Evolutionary conservation across 2,113 vertebrate genomes (phyloP).

Genomic region (Amphiprion ocellaris): DNA sequence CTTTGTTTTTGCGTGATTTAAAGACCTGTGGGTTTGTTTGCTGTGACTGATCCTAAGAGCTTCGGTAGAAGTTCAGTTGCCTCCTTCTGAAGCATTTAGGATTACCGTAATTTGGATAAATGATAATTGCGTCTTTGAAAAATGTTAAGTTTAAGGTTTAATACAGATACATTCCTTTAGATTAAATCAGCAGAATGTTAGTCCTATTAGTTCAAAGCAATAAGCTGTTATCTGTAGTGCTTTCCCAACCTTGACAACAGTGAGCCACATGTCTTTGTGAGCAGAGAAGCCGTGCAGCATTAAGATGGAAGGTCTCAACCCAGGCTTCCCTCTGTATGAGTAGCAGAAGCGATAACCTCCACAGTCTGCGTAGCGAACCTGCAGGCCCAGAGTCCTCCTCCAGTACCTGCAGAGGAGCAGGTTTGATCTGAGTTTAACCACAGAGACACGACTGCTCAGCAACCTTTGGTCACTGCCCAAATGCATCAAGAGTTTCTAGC

Average conservation of each 20-base stretch:
- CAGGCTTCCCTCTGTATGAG: conserved; percentile 90
- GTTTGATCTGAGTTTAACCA: not conserved
- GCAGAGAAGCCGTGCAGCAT: conserved; percentile 96
- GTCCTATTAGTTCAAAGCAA: not conserved
- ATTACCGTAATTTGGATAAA: too few relatives aligned
- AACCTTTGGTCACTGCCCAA: not conserved
- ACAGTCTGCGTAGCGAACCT: conserved; percentile 88
- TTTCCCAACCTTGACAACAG: conserved; percentile 90
- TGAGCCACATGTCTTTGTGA: conserved; percentile 96
- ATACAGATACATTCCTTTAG: too few relatives aligned
- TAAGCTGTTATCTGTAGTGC: not conserved
- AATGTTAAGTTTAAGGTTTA: too few relatives aligned
- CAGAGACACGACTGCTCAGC: not conserved
- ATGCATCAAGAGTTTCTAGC: not conserved
- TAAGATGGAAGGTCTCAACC: conserved; percentile 89
- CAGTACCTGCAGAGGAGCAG: conserved; percentile 89
- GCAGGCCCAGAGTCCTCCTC: conserved; percentile 94
- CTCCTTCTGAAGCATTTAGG: too few relatives aligned
- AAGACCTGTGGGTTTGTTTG: too few relatives aligned
- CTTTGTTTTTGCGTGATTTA: too few relatives aligned
- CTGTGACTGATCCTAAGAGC: too few relatives aligned
- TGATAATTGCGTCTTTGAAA: too few relatives aligned
- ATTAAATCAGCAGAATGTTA: not conserved
- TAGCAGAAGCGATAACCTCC: conserved; percentile 95
- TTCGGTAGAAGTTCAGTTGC: too few relatives aligned